A percentile compares a stretch with the other conserved stretches of the same genome.
Evolutionary conservation across 53 echinoderm and acorn worm species (phyloP).

Genomic region (Actinopyga echinites): DNA sequence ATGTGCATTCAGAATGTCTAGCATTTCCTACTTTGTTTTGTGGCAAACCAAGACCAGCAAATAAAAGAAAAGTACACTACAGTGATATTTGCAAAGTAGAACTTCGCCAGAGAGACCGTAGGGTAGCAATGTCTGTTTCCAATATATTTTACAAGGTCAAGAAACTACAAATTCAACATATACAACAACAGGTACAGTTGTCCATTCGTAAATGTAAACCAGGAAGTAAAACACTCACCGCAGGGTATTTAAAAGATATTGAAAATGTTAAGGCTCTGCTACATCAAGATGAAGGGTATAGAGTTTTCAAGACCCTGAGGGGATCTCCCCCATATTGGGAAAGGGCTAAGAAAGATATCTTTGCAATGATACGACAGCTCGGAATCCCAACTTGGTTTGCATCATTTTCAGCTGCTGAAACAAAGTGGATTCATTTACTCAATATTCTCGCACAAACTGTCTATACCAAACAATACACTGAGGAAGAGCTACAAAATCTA

Average conservation of each 20-base stretch:
- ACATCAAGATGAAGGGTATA: constrained; percentile 53
- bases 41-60: constrained; percentile 19
- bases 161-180: constrained; percentile 34
- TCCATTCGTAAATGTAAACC: constrained; percentile 18
- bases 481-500: constrained; percentile 9
- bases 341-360: constrained; percentile 44
- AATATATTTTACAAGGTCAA: constrained; percentile 48
- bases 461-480: not conserved
- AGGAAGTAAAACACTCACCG: constrained; percentile 38
- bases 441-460: constrained; percentile 24
- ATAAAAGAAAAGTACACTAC: constrained; percentile 25
- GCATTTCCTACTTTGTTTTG: constrained; percentile 44
- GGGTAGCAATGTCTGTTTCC: constrained; percentile 27
- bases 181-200: constrained; percentile 30
- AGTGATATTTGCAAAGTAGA: constrained; percentile 44
- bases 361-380: constrained; percentile 64
- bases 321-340: constrained; percentile 67
- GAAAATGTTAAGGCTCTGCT: constrained; percentile 31
- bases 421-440: constrained; percentile 42
- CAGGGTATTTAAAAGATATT: constrained; percentile 25
- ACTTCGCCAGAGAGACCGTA: constrained; percentile 8
- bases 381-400: constrained; percentile 68
- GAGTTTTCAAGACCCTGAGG: constrained; percentile 47
- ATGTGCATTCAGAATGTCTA: constrained; percentile 28
- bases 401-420: constrained; percentile 60